These are phyloP conservation scores for Xiphydria camelus DNA, from an alignment of 2,888 invertebrate species.

Conservation along the genomic window DNA sequence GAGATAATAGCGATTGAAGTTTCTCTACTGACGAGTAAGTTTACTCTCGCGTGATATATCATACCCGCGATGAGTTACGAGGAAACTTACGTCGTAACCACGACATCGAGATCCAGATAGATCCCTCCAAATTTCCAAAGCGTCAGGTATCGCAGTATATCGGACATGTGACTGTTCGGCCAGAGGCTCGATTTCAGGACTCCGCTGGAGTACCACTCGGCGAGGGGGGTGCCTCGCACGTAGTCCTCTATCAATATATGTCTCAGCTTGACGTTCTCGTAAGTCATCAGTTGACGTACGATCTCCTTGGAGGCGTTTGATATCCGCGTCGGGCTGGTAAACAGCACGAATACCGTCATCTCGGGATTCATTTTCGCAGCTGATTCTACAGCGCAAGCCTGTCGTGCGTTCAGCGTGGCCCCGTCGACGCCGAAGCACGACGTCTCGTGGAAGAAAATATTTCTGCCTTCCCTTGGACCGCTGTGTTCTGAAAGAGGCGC, in stretches of 20 bases:
- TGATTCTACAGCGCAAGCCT: constrained; percentile 72
- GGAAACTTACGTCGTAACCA: constrained; percentile 62
- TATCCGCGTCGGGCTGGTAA: constrained; percentile 57
- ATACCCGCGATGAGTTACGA: too few species aligned
- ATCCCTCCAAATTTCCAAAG: constrained; percentile 79
- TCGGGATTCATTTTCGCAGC: constrained; percentile 67
- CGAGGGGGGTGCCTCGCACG: constrained; percentile 63
- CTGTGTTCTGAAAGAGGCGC: constrained; percentile 32
- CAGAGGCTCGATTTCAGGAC: constrained; percentile 61
- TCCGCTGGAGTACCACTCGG: constrained; percentile 60
- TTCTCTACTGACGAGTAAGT: too few species aligned
- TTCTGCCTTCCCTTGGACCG: constrained; percentile 49
- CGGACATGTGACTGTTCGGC: constrained; percentile 67
- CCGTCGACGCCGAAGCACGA: constrained; percentile 61
- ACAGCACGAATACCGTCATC: constrained; percentile 63
- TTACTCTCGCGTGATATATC: too few species aligned
- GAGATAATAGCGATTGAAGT: too few species aligned
- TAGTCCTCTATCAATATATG: constrained; percentile 62
- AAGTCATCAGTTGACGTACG: constrained; percentile 53
- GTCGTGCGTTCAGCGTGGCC: constrained; percentile 61
- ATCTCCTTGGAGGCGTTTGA: constrained; percentile 43
- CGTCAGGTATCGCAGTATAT: constrained; percentile 67
- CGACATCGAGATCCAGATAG: constrained; percentile 75
- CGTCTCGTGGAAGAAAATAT: constrained; percentile 72
- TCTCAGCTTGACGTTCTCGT: constrained; percentile 61